Evolutionary conservation across 2,888 invertebrate genomes (phyloP).

Genomic region (Subacronicta megacephala): DNA sequence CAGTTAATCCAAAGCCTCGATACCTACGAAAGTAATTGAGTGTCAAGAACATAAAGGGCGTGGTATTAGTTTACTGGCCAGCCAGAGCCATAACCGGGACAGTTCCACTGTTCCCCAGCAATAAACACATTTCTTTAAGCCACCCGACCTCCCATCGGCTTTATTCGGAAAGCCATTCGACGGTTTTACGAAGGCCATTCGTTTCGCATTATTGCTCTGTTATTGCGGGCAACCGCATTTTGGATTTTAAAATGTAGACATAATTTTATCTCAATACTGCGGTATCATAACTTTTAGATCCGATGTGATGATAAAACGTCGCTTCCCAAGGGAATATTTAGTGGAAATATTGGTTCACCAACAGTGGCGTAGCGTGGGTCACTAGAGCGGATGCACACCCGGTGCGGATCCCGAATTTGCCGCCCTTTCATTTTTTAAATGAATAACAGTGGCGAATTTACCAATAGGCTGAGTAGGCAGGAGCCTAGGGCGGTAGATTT

Average conservation of each 20-base stretch:
- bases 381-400: no score
- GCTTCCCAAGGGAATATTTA: constrained; percentile 10
- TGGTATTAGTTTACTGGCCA: constrained; percentile 62
- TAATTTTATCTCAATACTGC: constrained; percentile 49
- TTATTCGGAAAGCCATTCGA: constrained; percentile 79
- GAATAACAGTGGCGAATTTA: no score
- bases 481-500: no score
- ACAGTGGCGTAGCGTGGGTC: no score
- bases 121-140: constrained; percentile 78
- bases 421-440: no score
- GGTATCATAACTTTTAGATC: constrained; percentile 28
- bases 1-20: constrained; percentile 64
- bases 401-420: no score
- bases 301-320: constrained; percentile 32
- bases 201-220: constrained; percentile 77
- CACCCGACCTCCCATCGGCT: constrained; percentile 69
- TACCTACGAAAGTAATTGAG: constrained; percentile 54
- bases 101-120: constrained; percentile 59
- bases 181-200: constrained; percentile 77
- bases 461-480: no score
- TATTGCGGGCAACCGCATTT: constrained; percentile 72
- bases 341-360: no score
- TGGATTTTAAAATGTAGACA: constrained; percentile 66
- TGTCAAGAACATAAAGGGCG: constrained; percentile 59
- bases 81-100: constrained; percentile 51